Percentiles rank a stretch among this genome's conserved stretches.
phyloP scores from a whole-genome alignment of 2,113 vertebrate genomes.

The Hydropotes inermis region DNA sequence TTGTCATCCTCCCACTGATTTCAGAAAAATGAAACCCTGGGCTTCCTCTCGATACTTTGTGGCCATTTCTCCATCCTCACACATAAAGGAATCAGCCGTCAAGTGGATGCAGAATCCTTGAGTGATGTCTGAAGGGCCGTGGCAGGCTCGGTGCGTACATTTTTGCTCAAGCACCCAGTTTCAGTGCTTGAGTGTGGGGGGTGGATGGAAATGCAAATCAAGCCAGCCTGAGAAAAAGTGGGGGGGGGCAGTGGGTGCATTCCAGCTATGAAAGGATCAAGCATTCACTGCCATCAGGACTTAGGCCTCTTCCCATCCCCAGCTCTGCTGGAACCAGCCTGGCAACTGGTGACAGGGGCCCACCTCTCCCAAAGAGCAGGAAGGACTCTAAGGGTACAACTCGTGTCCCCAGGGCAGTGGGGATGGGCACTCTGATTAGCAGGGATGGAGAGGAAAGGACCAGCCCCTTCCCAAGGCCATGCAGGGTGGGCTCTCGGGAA shows the following conservation, averaged over 20 bases:
- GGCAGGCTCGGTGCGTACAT: fast-evolving
- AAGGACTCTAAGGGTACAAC: fast-evolving
- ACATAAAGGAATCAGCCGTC: fast-evolving
- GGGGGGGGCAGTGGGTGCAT: fast-evolving
- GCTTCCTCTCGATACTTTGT: fast-evolving
- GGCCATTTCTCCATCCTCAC: fast-evolving
- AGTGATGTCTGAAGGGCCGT: neutral
- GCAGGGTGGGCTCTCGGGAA: no score
- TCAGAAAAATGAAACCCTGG: fast-evolving
- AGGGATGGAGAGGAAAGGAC: neutral
- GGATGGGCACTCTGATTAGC: fast-evolving
- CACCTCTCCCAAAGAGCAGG: fast-evolving
- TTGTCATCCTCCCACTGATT: fast-evolving
- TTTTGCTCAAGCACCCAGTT: no score
- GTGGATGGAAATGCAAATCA: neutral
- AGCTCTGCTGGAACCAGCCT: neutral
- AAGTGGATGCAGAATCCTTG: fast-evolving
- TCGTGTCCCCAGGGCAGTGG: fast-evolving
- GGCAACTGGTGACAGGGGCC: fast-evolving
- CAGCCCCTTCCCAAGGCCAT: neutral
- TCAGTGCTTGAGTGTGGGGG: fast-evolving
- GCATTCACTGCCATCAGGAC: fast-evolving
- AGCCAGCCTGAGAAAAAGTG: no score
- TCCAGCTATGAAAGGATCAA: fast-evolving
- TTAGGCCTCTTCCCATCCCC: neutral